Conservation (phyloP, 2,113 vertebrate species). For the Turdus rufiventris region DNA sequence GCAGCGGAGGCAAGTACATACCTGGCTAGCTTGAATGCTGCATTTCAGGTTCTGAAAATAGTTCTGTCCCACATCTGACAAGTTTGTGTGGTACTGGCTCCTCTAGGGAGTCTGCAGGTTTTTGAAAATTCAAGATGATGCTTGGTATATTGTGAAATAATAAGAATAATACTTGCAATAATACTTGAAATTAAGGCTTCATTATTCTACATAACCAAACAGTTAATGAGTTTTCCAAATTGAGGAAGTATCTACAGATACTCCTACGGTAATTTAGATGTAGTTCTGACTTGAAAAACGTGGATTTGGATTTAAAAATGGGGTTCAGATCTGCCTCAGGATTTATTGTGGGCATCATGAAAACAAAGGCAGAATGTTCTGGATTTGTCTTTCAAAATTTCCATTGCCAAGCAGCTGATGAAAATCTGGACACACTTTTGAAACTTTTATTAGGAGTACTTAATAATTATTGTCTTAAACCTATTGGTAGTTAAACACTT, state of each 20-base stretch:
- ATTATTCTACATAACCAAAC: background rate
- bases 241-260: background rate
- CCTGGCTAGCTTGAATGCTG: background rate
- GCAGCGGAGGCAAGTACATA: background rate
- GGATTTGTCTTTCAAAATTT: background rate
- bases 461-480: background rate
- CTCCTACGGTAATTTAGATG: background rate
- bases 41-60: background rate
- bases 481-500: background rate
- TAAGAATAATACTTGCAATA: background rate
- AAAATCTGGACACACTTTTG: background rate
- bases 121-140: background rate
- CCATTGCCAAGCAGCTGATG: background rate
- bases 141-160: background rate
- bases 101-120: background rate
- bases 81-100: background rate
- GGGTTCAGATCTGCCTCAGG: background rate
- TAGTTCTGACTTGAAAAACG: background rate
- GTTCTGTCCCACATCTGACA: background rate
- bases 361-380: background rate
- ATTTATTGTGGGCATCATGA: background rate
- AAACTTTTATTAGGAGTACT: background rate
- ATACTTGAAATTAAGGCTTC: background rate
- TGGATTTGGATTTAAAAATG: background rate
- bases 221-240: background rate